Percentiles rank a stretch among this genome's conserved stretches.
Evolutionary conservation across 2,888 invertebrate species (phyloP).

Genomic region (Mystacides longicornis): DNA sequence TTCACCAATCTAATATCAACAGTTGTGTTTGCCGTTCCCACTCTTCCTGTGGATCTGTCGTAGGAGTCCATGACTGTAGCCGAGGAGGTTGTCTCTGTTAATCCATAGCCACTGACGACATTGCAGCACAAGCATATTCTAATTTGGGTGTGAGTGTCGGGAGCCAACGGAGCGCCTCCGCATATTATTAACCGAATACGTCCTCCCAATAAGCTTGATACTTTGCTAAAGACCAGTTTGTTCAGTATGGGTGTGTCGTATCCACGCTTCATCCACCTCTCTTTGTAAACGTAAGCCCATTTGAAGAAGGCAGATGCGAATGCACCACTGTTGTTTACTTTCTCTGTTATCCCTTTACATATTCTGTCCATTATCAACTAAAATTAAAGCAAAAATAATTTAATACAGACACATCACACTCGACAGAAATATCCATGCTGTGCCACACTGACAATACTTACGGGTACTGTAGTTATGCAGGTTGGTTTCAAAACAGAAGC

Average conservation of each 20-base stretch:
- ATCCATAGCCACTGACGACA: conserved; percentile 90
- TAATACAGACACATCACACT: neutral
- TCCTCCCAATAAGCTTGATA: conserved; percentile 78
- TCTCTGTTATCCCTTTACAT: conserved; percentile 94
- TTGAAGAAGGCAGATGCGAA: conserved; percentile 81
- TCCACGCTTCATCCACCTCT: conserved; percentile 73
- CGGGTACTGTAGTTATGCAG: conserved; percentile 93
- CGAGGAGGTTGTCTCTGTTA: conserved; percentile 94
- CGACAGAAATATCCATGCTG: neutral
- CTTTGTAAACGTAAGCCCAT: conserved; percentile 92
- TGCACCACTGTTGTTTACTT: conserved; percentile 74
- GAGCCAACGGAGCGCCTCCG: conserved; percentile 93
- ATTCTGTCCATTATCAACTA: conserved; percentile 95
- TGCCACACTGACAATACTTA: no score
- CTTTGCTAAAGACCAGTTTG: conserved; percentile 32
- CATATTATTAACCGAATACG: conserved; percentile 78
- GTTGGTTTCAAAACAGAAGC: conserved; percentile 86
- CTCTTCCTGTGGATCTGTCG: conserved; percentile 73
- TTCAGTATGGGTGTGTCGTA: conserved; percentile 71
- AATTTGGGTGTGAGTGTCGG: conserved; percentile 92
- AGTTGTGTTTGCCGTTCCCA: conserved; percentile 80
- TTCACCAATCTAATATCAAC: conserved; percentile 79
- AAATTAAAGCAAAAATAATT: conserved; percentile 21
- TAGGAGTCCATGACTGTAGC: conserved; percentile 73
- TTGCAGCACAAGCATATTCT: conserved; percentile 85